phyloP scores from a whole-genome alignment of 2,797 vertebrate species.

The Cynodonichthys magdalenae region DNA sequence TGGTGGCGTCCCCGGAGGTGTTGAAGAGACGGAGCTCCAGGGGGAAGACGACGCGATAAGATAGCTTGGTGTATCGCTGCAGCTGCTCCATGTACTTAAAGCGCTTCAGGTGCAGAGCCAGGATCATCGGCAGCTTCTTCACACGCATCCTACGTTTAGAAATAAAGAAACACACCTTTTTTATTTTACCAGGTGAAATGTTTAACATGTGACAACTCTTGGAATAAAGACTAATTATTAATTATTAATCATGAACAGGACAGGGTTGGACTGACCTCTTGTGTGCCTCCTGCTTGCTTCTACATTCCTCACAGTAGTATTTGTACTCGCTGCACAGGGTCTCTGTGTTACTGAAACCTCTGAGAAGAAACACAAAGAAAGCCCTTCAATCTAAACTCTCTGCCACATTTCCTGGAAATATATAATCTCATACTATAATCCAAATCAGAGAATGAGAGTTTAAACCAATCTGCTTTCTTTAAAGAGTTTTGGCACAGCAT shows the following conservation, averaged over 20 bases:
- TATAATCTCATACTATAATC: background rate
- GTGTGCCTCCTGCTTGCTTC: slow-evolving; percentile 98
- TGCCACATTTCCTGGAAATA: background rate
- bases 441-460: background rate
- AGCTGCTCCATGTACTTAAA: slow-evolving; percentile 99
- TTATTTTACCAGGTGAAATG: no score
- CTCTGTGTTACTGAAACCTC: slow-evolving; percentile 99
- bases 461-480: no score
- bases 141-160: slow-evolving; percentile 80
- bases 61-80: slow-evolving; percentile 96
- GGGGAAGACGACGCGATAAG: slow-evolving; percentile 95
- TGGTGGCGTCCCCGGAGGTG: slow-evolving; percentile 93
- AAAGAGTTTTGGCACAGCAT: background rate
- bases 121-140: slow-evolving; percentile 96
- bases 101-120: slow-evolving; percentile 95
- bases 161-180: background rate
- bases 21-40: slow-evolving; percentile 97
- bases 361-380: slow-evolving; percentile 63
- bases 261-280: slow-evolving; percentile 84
- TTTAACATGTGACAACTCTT: no score
- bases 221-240: no score
- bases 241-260: no score
- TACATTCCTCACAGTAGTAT: slow-evolving; percentile 98
- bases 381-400: slow-evolving; percentile 1
- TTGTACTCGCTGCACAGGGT: slow-evolving; percentile 98